Percentiles rank a stretch among this genome's conserved stretches.
Evolutionary conservation across 2,888 invertebrate species (phyloP).

Genomic region (Ophion obscuratus): DNA sequence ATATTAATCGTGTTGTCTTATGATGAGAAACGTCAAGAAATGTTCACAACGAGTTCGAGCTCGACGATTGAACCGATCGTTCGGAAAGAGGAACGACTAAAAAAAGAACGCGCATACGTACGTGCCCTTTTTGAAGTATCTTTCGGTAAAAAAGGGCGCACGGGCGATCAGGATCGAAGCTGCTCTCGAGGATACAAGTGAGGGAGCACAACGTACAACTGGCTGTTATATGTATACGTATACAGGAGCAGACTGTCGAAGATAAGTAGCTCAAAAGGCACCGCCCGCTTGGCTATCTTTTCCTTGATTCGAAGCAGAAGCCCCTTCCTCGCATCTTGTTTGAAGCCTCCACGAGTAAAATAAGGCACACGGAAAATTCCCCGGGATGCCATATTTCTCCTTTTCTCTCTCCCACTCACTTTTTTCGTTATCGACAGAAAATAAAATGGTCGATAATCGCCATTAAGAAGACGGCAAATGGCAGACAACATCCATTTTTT

Average conservation of each 20-base stretch:
- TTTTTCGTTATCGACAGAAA: conserved; percentile 9
- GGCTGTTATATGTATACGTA: conserved; percentile 5
- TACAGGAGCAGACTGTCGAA: conserved; percentile 54
- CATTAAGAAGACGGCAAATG: background rate
- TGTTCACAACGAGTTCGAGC: background rate
- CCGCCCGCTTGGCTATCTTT: conserved; percentile 76
- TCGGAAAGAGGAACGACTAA: background rate
- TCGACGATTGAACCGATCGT: background rate
- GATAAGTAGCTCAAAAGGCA: conserved; percentile 72
- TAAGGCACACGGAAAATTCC: conserved; percentile 26
- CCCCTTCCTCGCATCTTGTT: conserved; percentile 68
- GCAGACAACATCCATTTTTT: background rate
- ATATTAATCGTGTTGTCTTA: background rate
- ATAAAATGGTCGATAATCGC: conserved; percentile 7
- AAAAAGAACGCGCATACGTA: background rate
- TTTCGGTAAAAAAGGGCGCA: conserved; percentile 1
- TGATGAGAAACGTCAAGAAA: background rate
- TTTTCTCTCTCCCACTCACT: background rate
- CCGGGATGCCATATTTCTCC: conserved; percentile 3
- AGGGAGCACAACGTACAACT: conserved; percentile 32
- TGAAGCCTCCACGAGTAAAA: conserved; percentile 62
- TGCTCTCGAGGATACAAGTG: conserved; percentile 35
- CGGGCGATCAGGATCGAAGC: conserved; percentile 12
- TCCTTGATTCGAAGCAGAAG: conserved; percentile 78
- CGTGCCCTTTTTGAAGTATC: background rate